Evolutionary conservation across 2,888 invertebrate species (phyloP).

Genomic region (Scrobipalpa costella): DNA sequence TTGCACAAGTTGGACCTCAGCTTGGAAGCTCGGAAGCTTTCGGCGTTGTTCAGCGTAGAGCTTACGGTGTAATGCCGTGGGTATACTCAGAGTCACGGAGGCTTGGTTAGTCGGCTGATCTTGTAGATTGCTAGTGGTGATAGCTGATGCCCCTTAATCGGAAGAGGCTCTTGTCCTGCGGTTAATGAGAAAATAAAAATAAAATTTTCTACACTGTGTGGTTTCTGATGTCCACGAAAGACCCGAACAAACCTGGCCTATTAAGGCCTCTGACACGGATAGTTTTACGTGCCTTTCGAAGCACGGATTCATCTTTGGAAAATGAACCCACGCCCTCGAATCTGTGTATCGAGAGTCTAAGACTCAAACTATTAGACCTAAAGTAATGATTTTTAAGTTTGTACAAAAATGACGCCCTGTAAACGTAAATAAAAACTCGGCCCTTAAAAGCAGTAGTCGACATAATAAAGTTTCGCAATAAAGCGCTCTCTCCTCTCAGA

Average conservation of each 20-base stretch:
- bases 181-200: no score
- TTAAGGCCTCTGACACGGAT: no score
- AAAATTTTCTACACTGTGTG: no score
- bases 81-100: conserved; percentile 15
- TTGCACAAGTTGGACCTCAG: conserved; percentile 14
- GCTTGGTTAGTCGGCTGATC: background rate
- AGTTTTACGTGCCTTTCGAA: no score
- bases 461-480: conserved; percentile 16
- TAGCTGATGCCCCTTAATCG: background rate
- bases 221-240: no score
- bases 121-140: background rate
- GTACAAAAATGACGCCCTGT: background rate
- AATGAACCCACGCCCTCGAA: no score
- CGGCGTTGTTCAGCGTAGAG: conserved; percentile 14
- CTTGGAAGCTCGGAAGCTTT: conserved; percentile 15
- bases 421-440: background rate
- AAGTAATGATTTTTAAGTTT: no score
- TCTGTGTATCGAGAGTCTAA: no score
- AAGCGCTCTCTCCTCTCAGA: conserved; percentile 17
- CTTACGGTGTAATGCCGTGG: conserved; percentile 24
- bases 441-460: conserved; percentile 4
- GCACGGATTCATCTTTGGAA: no score
- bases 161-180: no score
- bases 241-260: no score
- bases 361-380: no score